phyloP scores from a whole-genome alignment of 92 coral and sea anemone species.

The Bergia puertoricense region DNA sequence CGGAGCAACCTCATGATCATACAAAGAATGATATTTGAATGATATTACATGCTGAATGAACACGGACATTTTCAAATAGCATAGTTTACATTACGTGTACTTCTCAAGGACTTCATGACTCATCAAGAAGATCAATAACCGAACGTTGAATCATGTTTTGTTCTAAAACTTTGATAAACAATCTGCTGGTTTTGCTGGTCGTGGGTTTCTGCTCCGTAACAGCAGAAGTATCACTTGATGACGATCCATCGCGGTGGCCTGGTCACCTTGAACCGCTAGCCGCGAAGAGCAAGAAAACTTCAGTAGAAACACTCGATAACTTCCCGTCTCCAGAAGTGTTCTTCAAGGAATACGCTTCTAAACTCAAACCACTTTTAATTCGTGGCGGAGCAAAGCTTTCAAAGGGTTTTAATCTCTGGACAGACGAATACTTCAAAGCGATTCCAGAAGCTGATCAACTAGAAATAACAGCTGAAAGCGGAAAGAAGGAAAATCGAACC shows the following conservation, averaged over 20 bases:
- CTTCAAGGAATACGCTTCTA: conserved; percentile 72
- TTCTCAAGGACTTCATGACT: neutral
- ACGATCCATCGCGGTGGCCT: conserved; percentile 58
- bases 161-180: neutral
- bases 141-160: neutral
- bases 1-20: too few species aligned
- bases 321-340: conserved; percentile 81
- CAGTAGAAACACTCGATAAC: conserved; percentile 56
- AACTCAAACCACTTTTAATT: conserved; percentile 74
- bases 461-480: conserved; percentile 74
- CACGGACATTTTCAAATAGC: neutral
- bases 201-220: neutral
- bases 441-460: conserved; percentile 68
- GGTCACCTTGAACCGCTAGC: conserved; percentile 96
- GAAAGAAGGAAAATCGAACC: conserved; percentile 94
- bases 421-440: conserved; percentile 84
- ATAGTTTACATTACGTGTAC: neutral
- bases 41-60: neutral
- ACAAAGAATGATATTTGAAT: too few species aligned
- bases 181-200: neutral
- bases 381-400: conserved; percentile 95
- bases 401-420: conserved; percentile 80
- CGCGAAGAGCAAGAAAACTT: conserved; percentile 60
- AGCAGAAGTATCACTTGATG: conserved; percentile 39
- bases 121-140: neutral